phyloP scores from a whole-genome alignment of 1,140 invertebrate species.

The Drosophila tropicalis region DNA sequence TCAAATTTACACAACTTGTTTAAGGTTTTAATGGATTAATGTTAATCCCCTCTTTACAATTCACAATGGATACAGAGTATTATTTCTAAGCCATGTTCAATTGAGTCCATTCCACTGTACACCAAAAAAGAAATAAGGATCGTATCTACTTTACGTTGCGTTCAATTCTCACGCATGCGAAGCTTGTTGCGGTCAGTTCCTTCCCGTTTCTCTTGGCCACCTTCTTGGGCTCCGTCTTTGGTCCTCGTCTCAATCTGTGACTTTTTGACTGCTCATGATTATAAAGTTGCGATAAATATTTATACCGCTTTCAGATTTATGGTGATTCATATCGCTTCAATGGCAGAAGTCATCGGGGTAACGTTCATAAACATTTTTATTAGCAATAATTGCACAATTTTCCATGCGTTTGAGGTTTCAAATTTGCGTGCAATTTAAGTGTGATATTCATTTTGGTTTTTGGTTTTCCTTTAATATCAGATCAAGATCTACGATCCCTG shows the following conservation, averaged over 20 bases:
- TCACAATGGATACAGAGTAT: too few species aligned
- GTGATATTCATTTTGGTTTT: constrained; percentile 12
- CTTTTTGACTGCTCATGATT: constrained; percentile 54
- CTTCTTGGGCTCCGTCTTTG: neutral
- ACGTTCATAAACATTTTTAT: constrained; percentile 74
- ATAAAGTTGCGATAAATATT: constrained; percentile 79
- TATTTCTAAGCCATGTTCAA: too few species aligned
- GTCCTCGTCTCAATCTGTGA: constrained; percentile 1
- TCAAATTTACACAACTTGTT: too few species aligned
- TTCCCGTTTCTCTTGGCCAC: neutral
- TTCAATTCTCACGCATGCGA: constrained; percentile 72
- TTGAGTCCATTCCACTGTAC: neutral
- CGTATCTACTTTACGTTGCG: constrained; percentile 35
- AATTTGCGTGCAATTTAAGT: constrained; percentile 44
- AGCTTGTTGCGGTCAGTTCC: constrained; percentile 31
- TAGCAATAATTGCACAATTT: constrained; percentile 72
- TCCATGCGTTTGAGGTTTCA: constrained; percentile 43
- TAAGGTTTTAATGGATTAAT: too few species aligned
- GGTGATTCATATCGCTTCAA: constrained; percentile 68
- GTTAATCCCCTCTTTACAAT: too few species aligned
- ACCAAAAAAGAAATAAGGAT: constrained; percentile 13
- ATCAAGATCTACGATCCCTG: constrained; percentile 26
- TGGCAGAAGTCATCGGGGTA: constrained; percentile 63
- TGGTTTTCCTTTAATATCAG: neutral
- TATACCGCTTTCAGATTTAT: constrained; percentile 78